Base-by-base conservation (phyloP, 2,113 vertebrate genomes). In the Apodemus speciosus region DNA sequence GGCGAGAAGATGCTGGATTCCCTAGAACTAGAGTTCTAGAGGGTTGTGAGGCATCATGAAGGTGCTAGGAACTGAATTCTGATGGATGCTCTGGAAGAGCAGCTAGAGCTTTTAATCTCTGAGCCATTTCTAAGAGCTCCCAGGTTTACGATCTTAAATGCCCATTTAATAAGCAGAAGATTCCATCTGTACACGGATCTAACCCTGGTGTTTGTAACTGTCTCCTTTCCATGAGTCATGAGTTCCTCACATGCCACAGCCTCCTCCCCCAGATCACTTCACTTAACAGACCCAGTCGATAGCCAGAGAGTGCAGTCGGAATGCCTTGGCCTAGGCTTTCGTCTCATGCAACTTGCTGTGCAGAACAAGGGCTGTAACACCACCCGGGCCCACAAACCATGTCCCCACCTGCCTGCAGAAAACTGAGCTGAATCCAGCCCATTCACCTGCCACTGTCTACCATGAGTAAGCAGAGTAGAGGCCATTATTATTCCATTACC, bases 61-160 rank as follows among this genome's bases (percentile, higher is more conserved):
- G 75, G 49, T 58, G 35, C 35, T 80, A 58, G 51, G 77, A 58
- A 58, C 38, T 58, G 77, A 58, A 80, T 35, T 23, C 51, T 1
- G 11, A 80, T 58, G 35, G 10, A 21, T 38, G 25, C 20, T 58
- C 53, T 80, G 77, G 51, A 80, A 58, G 51, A 38, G 21, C 20
- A 80, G 77, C 20, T 20, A 58, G 77, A 13, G 51, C 53, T 80
- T 21, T 80, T 38, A 14, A 56, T 23, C 35, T 38, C 35, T 38
- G 32, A 38, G 51, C 35, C 10, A 25, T 38, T 53, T 58, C 35
- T 80, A 11, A 10, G 56, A 38, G 51, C 20, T 35, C 77, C 51
- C 21, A 15, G 76, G 32, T 89, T 96, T 62, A 68, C 64, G 79
- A 32, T 84, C 84, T 60, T 80, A 53, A 95, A 94, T 32, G 27